A percentile compares a stretch with the other conserved stretches of the same genome.
These are phyloP conservation scores for Neuroscelio doddi DNA, from an alignment of 2,888 invertebrate genomes.

Conservation along the genomic window DNA sequence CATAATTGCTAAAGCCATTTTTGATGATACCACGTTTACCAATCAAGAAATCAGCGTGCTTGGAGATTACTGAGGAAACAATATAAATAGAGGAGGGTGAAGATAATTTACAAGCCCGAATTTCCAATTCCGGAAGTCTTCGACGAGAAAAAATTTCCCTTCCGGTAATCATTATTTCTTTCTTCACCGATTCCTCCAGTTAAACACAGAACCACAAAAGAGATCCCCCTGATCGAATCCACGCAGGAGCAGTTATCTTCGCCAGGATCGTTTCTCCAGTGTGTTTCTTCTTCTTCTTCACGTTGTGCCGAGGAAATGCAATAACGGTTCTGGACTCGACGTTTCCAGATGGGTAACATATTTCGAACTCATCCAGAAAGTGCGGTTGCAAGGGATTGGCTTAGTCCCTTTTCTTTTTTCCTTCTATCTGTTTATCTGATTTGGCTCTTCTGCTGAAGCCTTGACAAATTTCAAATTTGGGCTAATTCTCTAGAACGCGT, in stretches of 20 bases:
- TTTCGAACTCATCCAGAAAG: slow-evolving; percentile 6
- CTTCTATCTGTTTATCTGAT: neutral
- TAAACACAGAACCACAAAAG: too few species aligned
- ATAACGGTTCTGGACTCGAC: too few species aligned
- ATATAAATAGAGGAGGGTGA: neutral
- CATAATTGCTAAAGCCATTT: too few species aligned
- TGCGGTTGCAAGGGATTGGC: too few species aligned
- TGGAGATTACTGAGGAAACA: neutral
- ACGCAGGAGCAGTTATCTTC: too few species aligned
- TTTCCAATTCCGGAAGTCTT: too few species aligned
- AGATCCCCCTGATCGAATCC: too few species aligned
- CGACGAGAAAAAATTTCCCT: too few species aligned
- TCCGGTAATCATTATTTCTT: neutral
- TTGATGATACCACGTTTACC: neutral
- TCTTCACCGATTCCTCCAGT: neutral
- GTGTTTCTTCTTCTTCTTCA: neutral
- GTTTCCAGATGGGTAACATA: slow-evolving; percentile 1
- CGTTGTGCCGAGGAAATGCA: too few species aligned
- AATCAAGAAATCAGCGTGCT: neutral
- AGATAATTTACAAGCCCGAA: too few species aligned
- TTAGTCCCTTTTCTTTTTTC: neutral
- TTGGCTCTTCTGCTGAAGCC: too few species aligned
- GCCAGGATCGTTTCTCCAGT: neutral
- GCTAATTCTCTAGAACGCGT: neutral
- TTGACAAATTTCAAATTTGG: too few species aligned